Percentiles rank a stretch among this genome's conserved stretches.
These are phyloP conservation scores for Periphyllus acericola DNA, from an alignment of 2,888 invertebrate genomes.

Conservation along the genomic window DNA sequence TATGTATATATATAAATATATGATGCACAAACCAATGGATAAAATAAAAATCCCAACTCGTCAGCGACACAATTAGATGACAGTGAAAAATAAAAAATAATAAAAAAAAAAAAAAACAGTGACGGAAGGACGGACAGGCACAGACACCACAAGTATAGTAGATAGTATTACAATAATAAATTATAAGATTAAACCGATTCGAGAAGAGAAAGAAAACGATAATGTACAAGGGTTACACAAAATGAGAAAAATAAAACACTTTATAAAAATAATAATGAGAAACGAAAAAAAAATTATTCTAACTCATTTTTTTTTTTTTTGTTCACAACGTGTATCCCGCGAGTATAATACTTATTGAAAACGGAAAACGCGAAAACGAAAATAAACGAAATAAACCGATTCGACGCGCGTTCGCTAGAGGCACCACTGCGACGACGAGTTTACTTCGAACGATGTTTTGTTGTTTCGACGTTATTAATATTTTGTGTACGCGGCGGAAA, in stretches of 20 bases:
- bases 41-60: constrained; percentile 57
- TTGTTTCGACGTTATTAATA: not conserved
- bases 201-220: not conserved
- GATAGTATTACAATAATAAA: constrained; percentile 9
- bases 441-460: not conserved
- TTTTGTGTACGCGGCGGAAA: not conserved
- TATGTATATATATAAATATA: too few relatives aligned
- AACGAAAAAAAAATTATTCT: constrained; percentile 17
- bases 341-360: not conserved
- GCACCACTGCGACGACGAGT: not conserved
- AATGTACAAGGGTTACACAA: constrained; percentile 37
- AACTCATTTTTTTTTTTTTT: constrained; percentile 53
- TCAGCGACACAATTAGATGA: constrained; percentile 60
- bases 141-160: constrained; percentile 51
- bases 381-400: not conserved
- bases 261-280: constrained; percentile 1
- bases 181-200: constrained; percentile 20
- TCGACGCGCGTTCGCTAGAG: not conserved
- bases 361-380: not conserved
- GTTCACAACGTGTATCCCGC: constrained; percentile 12
- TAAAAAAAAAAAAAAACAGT: constrained; percentile 6
- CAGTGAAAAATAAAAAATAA: constrained; percentile 29
- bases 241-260: constrained; percentile 16
- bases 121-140: constrained; percentile 57
- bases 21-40: constrained; percentile 61